phyloP scores from a whole-genome alignment of 1,140 invertebrate species.

The Panagrolaimus sp. region DNA sequence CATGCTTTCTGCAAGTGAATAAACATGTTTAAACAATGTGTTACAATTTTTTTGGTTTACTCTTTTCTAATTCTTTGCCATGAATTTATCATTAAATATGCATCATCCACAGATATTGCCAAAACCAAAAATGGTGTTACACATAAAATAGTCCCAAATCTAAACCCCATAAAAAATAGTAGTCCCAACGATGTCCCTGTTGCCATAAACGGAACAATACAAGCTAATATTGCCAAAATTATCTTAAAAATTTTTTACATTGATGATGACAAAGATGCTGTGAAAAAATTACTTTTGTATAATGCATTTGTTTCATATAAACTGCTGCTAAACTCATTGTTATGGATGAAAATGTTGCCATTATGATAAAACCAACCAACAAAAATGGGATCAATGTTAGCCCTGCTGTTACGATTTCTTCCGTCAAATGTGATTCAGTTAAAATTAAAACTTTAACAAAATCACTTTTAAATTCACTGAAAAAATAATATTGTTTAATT shows the following conservation, averaged over 20 bases:
- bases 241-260: constrained; percentile 24
- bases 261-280: constrained; percentile 20
- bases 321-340: constrained; percentile 47
- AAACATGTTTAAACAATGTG: no score
- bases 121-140: constrained; percentile 53
- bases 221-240: constrained; percentile 44
- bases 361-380: constrained; percentile 53
- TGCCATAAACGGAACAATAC: constrained; percentile 55
- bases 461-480: constrained; percentile 55
- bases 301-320: constrained; percentile 20
- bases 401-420: constrained; percentile 52
- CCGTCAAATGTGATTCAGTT: constrained; percentile 50
- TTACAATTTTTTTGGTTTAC: no score
- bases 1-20: no score
- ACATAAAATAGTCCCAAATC: constrained; percentile 49
- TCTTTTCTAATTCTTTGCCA: constrained; percentile 17
- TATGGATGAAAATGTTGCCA: constrained; percentile 47
- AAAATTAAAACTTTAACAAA: constrained; percentile 49
- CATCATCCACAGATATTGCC: constrained; percentile 56
- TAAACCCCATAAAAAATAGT: constrained; percentile 51
- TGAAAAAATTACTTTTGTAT: constrained; percentile 23
- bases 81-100: constrained; percentile 50
- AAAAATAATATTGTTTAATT: constrained; percentile 16
- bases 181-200: constrained; percentile 49
- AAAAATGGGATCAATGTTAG: constrained; percentile 53